phyloP scores from a whole-genome alignment of 2,113 vertebrate species.

The Pardalotus punctatus region DNA sequence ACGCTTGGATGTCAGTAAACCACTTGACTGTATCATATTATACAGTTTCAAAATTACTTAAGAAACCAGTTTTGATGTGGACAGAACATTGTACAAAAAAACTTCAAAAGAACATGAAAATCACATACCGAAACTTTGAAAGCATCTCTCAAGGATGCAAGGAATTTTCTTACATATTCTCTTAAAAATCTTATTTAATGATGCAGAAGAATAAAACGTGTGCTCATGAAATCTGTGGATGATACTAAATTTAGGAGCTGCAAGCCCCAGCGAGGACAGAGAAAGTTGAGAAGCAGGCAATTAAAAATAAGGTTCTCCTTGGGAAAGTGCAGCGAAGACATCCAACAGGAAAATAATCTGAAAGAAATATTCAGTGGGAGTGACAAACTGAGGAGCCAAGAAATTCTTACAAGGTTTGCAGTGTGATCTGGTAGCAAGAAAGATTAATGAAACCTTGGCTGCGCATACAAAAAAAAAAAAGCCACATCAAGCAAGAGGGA shows the following conservation, averaged over 20 bases:
- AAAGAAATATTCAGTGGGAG: constrained; percentile 63
- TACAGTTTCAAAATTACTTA: constrained; percentile 8
- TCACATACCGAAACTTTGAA: neutral
- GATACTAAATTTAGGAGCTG: constrained; percentile 54
- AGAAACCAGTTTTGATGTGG: neutral
- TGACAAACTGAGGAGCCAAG: constrained; percentile 47
- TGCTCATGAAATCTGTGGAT: constrained; percentile 54
- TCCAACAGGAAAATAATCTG: constrained; percentile 49
- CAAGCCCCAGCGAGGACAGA: constrained; percentile 51
- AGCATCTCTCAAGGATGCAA: neutral
- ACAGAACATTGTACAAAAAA: neutral
- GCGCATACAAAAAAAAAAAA: neutral
- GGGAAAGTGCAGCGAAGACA: constrained; percentile 48
- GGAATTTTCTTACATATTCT: neutral
- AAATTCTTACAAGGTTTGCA: constrained; percentile 59
- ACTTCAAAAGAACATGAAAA: neutral
- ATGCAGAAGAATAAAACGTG: constrained; percentile 37
- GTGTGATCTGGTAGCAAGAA: constrained; percentile 30
- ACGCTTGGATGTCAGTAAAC: neutral
- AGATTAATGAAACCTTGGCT: constrained; percentile 58
- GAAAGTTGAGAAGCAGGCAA: constrained; percentile 57
- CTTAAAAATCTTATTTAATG: constrained; percentile 35
- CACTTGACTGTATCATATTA: neutral
- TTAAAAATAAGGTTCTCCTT: constrained; percentile 67
- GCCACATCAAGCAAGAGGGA: constrained; percentile 36